A percentile compares a stretch with the other conserved stretches of the same genome.
Conservation (phyloP, 2,113 vertebrate genomes). For the Aegotheles bennettii region DNA sequence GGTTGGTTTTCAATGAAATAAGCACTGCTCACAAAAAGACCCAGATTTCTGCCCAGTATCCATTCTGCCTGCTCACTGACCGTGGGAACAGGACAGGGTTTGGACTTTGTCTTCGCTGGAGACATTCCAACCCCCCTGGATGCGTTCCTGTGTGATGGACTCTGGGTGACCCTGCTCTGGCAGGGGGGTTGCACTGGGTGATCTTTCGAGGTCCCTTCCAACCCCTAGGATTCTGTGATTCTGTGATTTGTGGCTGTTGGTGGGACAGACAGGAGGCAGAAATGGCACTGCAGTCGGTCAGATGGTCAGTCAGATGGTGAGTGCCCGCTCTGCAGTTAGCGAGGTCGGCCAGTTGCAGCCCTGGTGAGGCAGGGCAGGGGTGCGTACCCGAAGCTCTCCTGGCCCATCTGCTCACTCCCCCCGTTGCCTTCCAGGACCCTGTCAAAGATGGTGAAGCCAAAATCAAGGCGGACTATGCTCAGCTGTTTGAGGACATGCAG, state of each 20-base stretch:
- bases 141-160: too few species aligned
- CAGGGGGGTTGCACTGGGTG: too few species aligned
- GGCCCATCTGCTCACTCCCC: neutral
- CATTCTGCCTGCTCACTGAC: neutral
- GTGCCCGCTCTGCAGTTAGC: neutral
- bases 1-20: neutral
- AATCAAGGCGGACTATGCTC: constrained; percentile 91
- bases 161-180: too few species aligned
- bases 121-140: too few species aligned
- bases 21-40: neutral
- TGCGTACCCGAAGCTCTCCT: neutral
- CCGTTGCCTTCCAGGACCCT: constrained; percentile 81
- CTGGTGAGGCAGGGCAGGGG: neutral
- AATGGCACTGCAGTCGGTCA: neutral
- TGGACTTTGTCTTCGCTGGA: too few species aligned
- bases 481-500: constrained; percentile 97
- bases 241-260: neutral
- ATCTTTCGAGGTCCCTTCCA: too few species aligned
- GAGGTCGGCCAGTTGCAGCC: neutral
- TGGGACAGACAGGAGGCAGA: neutral
- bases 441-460: constrained; percentile 93
- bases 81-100: neutral
- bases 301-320: too few species aligned
- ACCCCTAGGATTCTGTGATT: too few species aligned
- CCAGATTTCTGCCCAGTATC: neutral